Evolutionary conservation across 2,888 invertebrate species (phyloP), one percentile per base, ranked within the genome.

Genomic region (Periphyllus acericola): DNA sequence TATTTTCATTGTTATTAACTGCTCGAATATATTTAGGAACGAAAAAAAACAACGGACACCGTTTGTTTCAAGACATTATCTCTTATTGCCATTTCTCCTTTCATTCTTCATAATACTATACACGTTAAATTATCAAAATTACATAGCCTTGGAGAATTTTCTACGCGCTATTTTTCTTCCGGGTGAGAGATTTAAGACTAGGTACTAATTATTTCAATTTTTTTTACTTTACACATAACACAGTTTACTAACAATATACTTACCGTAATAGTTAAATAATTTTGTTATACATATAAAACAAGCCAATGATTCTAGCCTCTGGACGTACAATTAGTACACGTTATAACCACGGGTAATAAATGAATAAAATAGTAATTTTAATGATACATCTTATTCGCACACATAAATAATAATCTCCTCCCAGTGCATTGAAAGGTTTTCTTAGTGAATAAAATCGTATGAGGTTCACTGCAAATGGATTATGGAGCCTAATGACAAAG

Each of bases 61-160:
- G 11, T 72, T 82, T 82, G 71, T 82, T 71, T 46, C 25, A 81
- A 81, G 40, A 68, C 66, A 52, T 68, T 52, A 72, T 34, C 72
- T 72, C 72, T 55, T 55, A 72, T 52, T 72, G 25, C 52, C 17
- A 52, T 83, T 83, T 83, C 71, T 72, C 71, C 71, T 83, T 82
- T 68, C 52, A 72, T 83, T 52, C 52, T 6, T 83, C 72, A 52
- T 29, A 52, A 52, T 29, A 34, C n/a, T n/a, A n/a, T 46, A 46
- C 46, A 46, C 46, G 14, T 46, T 46, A 32, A 36, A 68, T 80
- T 66, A 66, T 46, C 25, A 71, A 17, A 81, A 80, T 66, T 36
- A n/a, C 32, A 76, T 46, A 36, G 46, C 46, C 21, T 72, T 55
- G 32, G 8, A 4, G 5, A 72, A 72, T 83, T 36, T 83, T 34